phyloP scores from a whole-genome alignment of 1,140 invertebrate species.

The Macrocentrus cingulum region DNA sequence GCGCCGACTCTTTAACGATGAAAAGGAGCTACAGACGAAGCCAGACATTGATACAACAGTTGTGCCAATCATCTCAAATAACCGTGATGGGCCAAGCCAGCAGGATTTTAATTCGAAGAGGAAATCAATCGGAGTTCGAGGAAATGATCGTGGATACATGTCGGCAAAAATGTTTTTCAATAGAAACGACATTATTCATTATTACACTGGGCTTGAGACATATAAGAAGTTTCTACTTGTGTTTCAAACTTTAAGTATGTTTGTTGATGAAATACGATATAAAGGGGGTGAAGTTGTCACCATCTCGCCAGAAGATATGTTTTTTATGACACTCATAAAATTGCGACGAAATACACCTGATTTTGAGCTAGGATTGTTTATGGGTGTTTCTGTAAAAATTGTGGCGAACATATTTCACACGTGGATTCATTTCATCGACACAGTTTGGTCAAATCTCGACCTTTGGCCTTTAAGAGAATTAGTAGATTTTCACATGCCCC shows the following conservation, averaged over 20 bases:
- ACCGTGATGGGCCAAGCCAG: too few relatives aligned
- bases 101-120: too few relatives aligned
- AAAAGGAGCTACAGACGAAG: too few relatives aligned
- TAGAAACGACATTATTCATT: too few relatives aligned
- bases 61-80: too few relatives aligned
- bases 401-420: constrained; percentile 36
- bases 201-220: neutral
- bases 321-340: constrained; percentile 40
- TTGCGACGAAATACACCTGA: constrained; percentile 30
- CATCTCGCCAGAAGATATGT: constrained; percentile 30
- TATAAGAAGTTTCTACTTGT: neutral
- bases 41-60: too few relatives aligned
- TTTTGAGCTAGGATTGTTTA: constrained; percentile 35
- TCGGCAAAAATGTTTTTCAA: too few relatives aligned
- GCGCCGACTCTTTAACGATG: too few relatives aligned
- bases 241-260: neutral
- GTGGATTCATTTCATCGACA: constrained; percentile 38
- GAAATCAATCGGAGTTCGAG: too few relatives aligned
- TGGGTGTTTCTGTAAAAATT: constrained; percentile 31
- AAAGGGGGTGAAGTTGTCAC: neutral
- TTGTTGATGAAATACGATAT: neutral
- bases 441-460: constrained; percentile 34
- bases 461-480: constrained; percentile 37
- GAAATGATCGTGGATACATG: too few relatives aligned
- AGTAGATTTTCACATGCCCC: constrained; percentile 34